Conservation (phyloP, 2,113 vertebrate genomes). For the Grantiella picta region DNA sequence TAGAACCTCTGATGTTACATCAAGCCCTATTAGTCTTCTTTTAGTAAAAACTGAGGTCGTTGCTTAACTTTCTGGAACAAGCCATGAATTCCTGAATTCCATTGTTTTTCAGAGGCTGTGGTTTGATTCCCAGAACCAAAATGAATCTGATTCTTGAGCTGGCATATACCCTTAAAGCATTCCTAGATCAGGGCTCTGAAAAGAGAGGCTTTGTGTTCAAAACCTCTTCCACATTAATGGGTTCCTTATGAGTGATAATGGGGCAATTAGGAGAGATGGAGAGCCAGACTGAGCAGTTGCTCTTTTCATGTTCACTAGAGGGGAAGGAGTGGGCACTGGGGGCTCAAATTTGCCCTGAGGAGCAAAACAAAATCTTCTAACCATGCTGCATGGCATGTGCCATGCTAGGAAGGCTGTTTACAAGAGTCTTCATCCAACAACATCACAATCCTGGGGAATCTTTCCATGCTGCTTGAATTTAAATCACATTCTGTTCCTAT, state of each 20-base stretch:
- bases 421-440: neutral
- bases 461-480: neutral
- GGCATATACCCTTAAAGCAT: constrained; percentile 66
- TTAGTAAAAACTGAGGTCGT: constrained; percentile 52
- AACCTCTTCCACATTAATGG: constrained; percentile 59
- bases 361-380: neutral
- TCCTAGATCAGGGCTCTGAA: constrained; percentile 68
- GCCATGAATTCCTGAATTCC: constrained; percentile 69
- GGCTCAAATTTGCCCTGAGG: neutral
- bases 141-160: constrained; percentile 71
- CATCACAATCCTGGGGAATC: neutral
- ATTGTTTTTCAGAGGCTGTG: constrained; percentile 62
- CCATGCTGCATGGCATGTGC: neutral
- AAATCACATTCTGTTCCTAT: neutral
- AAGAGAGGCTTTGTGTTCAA: constrained; percentile 59
- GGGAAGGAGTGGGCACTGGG: neutral
- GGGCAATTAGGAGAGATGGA: constrained; percentile 5
- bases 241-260: constrained; percentile 63
- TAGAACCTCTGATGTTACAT: constrained; percentile 51
- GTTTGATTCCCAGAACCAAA: constrained; percentile 69
- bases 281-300: neutral
- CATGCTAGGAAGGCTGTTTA: neutral
- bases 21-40: constrained; percentile 52
- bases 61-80: constrained; percentile 67
- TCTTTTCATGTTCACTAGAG: neutral